These are phyloP conservation scores for Micrasema longulum DNA, from an alignment of 1,140 invertebrate species.

Conservation along the genomic window DNA sequence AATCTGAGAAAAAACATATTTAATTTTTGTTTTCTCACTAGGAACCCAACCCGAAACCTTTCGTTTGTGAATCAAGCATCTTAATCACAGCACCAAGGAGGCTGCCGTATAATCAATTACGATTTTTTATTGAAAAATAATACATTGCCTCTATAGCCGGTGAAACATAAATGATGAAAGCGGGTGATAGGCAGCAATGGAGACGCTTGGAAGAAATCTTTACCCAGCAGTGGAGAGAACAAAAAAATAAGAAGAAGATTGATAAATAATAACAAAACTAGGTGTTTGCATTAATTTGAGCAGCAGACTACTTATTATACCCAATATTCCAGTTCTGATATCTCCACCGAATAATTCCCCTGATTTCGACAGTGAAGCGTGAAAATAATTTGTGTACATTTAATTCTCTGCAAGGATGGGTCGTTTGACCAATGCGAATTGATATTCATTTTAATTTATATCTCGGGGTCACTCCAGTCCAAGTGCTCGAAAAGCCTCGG, in stretches of 20 bases:
- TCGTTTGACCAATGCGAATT: slow-evolving; percentile 42
- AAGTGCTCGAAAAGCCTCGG: slow-evolving; percentile 49
- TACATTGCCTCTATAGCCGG: neutral
- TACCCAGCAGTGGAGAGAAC: too few species aligned
- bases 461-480: slow-evolving; percentile 49
- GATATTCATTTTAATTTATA: slow-evolving; percentile 54
- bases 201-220: too few species aligned
- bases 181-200: too few species aligned
- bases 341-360: slow-evolving; percentile 7
- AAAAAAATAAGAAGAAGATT: neutral
- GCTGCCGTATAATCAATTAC: neutral
- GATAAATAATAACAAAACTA: neutral
- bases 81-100: too few species aligned
- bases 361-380: slow-evolving; percentile 21
- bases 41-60: too few species aligned
- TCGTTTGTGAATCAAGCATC: too few species aligned
- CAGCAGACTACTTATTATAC: neutral
- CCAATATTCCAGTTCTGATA: neutral
- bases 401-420: slow-evolving; percentile 35
- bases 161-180: too few species aligned
- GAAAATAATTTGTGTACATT: slow-evolving; percentile 45
- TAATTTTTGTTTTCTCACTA: too few species aligned
- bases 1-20: too few species aligned
- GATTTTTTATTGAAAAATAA: neutral
- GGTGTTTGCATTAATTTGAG: neutral